Base-by-base conservation (phyloP, 2,797 vertebrate species). In the Phoeniculus purpureus region DNA sequence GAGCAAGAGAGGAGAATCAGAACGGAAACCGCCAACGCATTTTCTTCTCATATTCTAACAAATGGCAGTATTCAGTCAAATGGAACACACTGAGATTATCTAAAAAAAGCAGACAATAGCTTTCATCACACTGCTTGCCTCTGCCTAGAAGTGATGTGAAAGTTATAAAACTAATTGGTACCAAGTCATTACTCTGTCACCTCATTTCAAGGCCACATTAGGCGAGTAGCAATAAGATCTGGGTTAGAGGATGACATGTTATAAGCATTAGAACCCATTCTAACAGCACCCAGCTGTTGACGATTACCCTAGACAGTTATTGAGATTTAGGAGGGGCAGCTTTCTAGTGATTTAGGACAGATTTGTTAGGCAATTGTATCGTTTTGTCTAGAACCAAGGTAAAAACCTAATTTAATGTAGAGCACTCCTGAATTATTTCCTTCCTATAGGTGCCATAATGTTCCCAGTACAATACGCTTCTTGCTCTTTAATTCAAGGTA, bases 141-240 rank as follows among this genome's bases (percentile, higher is more conserved):
- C 95, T 95, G 96, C 95, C 97, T 97, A 97, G 96, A 96, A 98
- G 97, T 86, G 12, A 95, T 91, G 96, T 93, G 95, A 97, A 97
- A 98, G 97, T 98, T 98, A 97, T 96, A 98, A 97, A 98, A 98
- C 97, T 97, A 98, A 98, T 98, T 98, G 98, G 97, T 98, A 98
- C 97, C 94, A 96, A 95, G 95, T 97, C 96, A 96, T 98, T 97
- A 97, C 88, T 90, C 68, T 96, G 95, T 97, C 98, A 98, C 97
- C 97, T 98, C 98, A 98, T 98, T 98, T 97, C 96, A 96, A 97
- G 96, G 84, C 95, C 93, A 62, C 62, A 86, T 94, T 95, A 93
- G 93, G 79, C 95, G 96, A 96, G 97, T 92, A 97, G 94, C 87
- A 94, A 91, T 96, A 97, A 97, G 86, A 78, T 92, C 84, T 72